Evolutionary conservation across 2,113 vertebrate species (phyloP), one percentile per base, ranked within the genome.

Genomic region (Oryzias celebensis): DNA sequence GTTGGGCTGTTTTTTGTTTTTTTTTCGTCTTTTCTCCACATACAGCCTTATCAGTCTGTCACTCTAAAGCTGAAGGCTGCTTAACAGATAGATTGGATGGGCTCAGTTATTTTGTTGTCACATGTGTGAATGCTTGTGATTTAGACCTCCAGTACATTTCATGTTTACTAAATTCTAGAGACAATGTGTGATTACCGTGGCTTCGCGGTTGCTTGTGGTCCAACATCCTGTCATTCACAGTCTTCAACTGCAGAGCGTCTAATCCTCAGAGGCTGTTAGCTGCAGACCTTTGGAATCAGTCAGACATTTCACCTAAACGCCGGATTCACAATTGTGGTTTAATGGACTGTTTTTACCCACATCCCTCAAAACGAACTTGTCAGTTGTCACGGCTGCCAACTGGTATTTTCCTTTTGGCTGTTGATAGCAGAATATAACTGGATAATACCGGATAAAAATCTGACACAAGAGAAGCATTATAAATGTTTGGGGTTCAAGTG

Each of bases 21-120:
- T 20, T 64, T 53, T n/a, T n/a, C n/a, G n/a, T n/a, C n/a, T n/a
- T 52, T 22, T 64, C 16, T 15, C 45, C 72, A 23, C 26, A 75
- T 77, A 79, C 65, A 1, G 17, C 45, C 68, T 73, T 65, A 71
- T 80, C 75, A 76, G 68, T 74, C 80, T 80, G 75, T 80, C 52
- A 73, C 73, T 78, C 67, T 55, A 13, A 54, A 75, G 61, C 45
- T 68, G 58, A 48, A 28, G 67, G 2, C 55, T 28, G 22, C 69
- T 63, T 77, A 78, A 82, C n/a, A 26, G 78, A 71, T 76, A 80
- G 75, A 58, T 54, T 14, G 55, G 42, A 56, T 62, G 45, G 36
- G 16, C 28, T 58, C 58, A 22, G 36, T 67, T 55, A 61, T 28
- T 69, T 15, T 31, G 22, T 44, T 52, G 42, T 50, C 47, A 50